Conservation (phyloP, 2,113 vertebrate genomes). For the Rhinolophus sinicus region DNA sequence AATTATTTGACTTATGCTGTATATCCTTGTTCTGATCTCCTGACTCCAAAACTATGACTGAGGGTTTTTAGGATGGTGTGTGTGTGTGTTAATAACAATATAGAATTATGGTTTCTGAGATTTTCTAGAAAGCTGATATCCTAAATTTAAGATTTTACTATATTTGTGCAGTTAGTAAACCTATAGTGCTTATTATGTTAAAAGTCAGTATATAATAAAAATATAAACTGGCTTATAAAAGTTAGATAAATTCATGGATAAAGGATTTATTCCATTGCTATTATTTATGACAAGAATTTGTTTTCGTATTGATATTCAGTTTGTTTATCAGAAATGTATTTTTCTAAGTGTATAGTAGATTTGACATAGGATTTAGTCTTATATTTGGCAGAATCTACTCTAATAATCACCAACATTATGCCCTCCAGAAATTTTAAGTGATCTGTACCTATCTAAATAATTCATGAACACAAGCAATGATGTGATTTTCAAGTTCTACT, state of each 20-base stretch:
- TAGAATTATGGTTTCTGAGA: neutral
- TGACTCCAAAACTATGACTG: neutral
- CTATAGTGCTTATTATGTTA: neutral
- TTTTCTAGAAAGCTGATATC: neutral
- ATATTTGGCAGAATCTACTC: neutral
- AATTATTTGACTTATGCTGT: neutral
- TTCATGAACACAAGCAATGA: neutral
- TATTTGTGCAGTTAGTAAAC: neutral
- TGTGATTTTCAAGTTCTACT: neutral
- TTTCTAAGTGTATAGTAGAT: neutral
- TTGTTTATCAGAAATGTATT: neutral
- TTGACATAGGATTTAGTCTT: neutral
- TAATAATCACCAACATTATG: neutral
- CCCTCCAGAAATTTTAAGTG: neutral
- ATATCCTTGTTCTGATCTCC: neutral
- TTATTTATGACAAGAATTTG: neutral
- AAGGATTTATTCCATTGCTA: neutral
- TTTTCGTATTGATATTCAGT: neutral
- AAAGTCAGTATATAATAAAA: neutral
- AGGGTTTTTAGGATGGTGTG: too few relatives aligned
- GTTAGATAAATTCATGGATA: neutral
- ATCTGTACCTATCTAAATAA: neutral
- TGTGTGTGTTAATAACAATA: neutral
- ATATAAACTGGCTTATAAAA: neutral
- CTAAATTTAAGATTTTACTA: neutral